Base-by-base conservation (phyloP, 2,113 vertebrate species). In the Otocyon megalotis region DNA sequence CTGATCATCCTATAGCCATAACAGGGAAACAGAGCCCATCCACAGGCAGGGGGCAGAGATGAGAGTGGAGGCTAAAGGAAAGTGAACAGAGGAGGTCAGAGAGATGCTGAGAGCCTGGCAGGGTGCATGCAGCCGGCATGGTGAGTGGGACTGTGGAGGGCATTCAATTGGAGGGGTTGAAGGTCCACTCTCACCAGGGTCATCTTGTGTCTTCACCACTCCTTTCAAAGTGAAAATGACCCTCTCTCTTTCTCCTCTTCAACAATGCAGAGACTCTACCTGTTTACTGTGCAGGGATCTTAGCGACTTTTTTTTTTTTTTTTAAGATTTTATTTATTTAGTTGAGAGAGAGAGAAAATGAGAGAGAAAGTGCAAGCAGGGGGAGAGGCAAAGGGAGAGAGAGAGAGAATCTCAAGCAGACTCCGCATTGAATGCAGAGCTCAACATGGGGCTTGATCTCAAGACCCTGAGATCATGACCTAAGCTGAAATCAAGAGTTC, bases 11-110 rank as follows among this genome's bases (percentile, higher is more conserved):
- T 10, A 48, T 14, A 16, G 84, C 48, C n/a, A 0, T 19, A 17
- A 30, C 19, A 83, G 76, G 76, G 69, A 65, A 88, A 13, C 37
- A 85, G 76, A 56, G 56, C 28, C 67, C 83, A 58, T 74, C 56
- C 8, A 26, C 3, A 3, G 15, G 26, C 37, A 10, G 17, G 43
- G 43, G 14, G 16, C 2, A 14, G 3, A 7, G 37, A 1, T 2
- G 58, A 22, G 50, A 56, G 13, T 32, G n/a, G 74, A 71, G 86
- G 7, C 15, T 71, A 53, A 71, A 62, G 71, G 16, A 15, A 54
- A 16, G 3, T 13, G 30, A 87, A 80, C 77, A 15, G 30, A 37
- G 24, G 32, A n/a, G 50, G 69, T 53, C 58, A 77, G 69, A 77
- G 30, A 82, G 43, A 53, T 10, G 65, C 65, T 65, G 67, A 62